Base-by-base conservation (phyloP, 1,140 invertebrate genomes). In the Trichomalopsis sarcophagae region DNA sequence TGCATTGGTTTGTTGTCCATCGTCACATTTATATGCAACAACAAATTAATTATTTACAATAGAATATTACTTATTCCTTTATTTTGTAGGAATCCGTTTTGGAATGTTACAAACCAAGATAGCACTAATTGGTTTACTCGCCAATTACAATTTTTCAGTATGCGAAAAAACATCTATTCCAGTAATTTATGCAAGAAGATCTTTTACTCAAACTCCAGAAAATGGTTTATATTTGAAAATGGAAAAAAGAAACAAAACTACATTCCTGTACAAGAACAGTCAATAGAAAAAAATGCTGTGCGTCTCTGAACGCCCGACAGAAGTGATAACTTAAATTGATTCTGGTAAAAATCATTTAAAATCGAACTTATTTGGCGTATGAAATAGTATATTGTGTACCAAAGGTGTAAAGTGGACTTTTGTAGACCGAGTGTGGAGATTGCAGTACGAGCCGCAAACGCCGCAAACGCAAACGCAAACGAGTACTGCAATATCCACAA, bases 1-100 rank as follows among this genome's bases (percentile, higher is more conserved):
- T 95, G 94, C 82, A 95, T 95, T n/a, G 94, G 94, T 94, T 88
- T 90, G 87, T 77, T 77, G 23, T 84, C 33, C 13, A 36, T 21
- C 9, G 5, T 30, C 4, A 76, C 5, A n/a, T 76, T 40, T 44
- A 76, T 13, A 21, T 21, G 21, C 7, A 44, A 47, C 3, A 2
- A 44, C 4, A 76, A n/a, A 10, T n/a, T 76, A 10, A 27, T n/a
- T 27, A 27, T 1, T 27, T 27, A 0, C 11, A 17, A 44, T 76
- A 11, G 6, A 7, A n/a, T 7, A 47, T 47, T 14, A 74, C 4
- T 76, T 44, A 27, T 17, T 23, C 21, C 27, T 27, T 27, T 47
- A 30, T 6, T 47, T 86, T 86, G 69, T 79, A 91, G 90, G 90
- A 30, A 85, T 88, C 73, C 87, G 93, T 6, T 94, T 94, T 86